Base-by-base conservation (phyloP, 2,888 invertebrate species). In the Synergus laeviventris region DNA sequence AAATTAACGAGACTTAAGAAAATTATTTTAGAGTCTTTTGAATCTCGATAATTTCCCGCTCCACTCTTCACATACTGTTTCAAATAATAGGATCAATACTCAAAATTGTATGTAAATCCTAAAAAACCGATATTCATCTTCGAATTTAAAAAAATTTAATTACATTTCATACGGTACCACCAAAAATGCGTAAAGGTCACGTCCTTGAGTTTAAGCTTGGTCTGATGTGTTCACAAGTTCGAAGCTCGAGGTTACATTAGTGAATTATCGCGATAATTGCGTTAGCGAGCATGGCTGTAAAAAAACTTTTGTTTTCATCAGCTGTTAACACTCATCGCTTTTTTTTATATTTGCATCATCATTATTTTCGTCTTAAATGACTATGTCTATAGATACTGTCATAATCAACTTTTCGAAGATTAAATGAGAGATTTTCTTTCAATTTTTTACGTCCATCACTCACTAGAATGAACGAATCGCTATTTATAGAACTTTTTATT, bases 401-500 rank as follows among this genome's bases (percentile, higher is more conserved):
- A 31, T 31, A 70, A 70, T 70, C 31, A 49, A 70, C 21, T 18
- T 56, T 56, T 56, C 4, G 21, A 56, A 21, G 56, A 56, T 56
- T 56, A 49, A 49, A 8, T n/a, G 49, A 14, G 42, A 21, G 24
- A 66, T 21, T 66, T 45, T 38, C 7, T 60, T 60, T 21, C n/a
- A 38, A 18, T 18, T 38, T 39, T 49, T 70, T 70, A 24, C 45
- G n/a, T n/a, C 70, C 39, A 8, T 62, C 31, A 61, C 49, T n/a
- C 21, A 21, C 56, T 21, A n/a, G 42, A 70, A 70, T 70, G 70
- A 70, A 31, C 70, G 11, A 70, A 70, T 42, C 49, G 70, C 36
- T 70, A 70, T 49, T 70, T 70, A 70, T 70, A 70, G 70, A n/a
- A 16, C 49, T 70, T 66, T 70, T 70, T 70, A 70, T 70, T 70